These are phyloP conservation scores for cat (Felis catus) DNA, from an alignment of 2,113 vertebrate genomes.

Conservation along the genomic window DNA sequence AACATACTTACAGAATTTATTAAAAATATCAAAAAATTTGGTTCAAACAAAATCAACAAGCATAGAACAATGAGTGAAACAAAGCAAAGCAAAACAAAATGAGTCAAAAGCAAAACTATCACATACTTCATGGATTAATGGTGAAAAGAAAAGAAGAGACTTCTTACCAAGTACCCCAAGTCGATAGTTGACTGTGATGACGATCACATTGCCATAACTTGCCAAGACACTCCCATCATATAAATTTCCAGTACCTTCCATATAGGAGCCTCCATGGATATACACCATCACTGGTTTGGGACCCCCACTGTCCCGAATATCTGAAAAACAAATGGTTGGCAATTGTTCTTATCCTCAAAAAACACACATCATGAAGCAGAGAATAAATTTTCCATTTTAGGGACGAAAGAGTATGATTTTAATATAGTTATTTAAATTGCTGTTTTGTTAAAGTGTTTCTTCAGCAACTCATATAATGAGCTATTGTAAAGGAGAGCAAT, in stretches of 20 bases:
- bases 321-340: constrained; percentile 91
- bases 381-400: constrained; percentile 51
- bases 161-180: constrained; percentile 98
- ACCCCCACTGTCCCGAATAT: constrained; percentile 99
- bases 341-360: constrained; percentile 81
- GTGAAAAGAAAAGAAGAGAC: constrained; percentile 42
- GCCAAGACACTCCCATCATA: constrained; percentile 99
- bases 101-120: constrained; percentile 29
- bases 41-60: not conserved
- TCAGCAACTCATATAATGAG: constrained; percentile 80
- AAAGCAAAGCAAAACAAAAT: constrained; percentile 73
- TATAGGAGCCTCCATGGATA: constrained; percentile 99
- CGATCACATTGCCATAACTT: constrained; percentile 99
- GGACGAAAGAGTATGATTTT: constrained; percentile 19
- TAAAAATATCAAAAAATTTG: constrained; percentile 18
- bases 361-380: constrained; percentile 60
- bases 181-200: constrained; percentile 99
- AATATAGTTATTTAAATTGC: constrained; percentile 24
- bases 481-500: not conserved
- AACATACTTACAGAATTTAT: not conserved
- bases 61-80: constrained; percentile 13
- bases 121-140: not conserved
- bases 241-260: constrained; percentile 99
- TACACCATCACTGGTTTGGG: constrained; percentile 99
- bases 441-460: constrained; percentile 86